A percentile compares a stretch with the other conserved stretches of the same genome.
Conservation (phyloP, 2,797 vertebrate genomes). For the Heterohyrax brucei region DNA sequence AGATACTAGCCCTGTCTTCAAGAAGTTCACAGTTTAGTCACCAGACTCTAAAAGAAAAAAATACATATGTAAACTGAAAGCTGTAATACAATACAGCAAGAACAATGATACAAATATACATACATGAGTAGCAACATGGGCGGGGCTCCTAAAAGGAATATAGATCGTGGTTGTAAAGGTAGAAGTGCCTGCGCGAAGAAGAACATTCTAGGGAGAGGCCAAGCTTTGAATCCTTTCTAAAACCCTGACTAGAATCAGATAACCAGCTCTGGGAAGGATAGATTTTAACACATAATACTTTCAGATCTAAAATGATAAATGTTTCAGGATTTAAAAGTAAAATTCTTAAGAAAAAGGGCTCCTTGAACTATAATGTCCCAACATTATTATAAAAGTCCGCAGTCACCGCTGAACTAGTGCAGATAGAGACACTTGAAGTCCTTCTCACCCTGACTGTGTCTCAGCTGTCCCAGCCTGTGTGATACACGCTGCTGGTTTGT, state of each 20-base stretch:
- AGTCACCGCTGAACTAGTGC: background rate
- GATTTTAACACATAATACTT: slow-evolving; percentile 58
- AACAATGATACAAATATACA: background rate
- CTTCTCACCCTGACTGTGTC: slow-evolving; percentile 34
- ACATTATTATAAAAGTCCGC: slow-evolving; percentile 9
- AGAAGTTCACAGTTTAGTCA: slow-evolving; percentile 50
- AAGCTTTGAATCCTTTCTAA: slow-evolving; percentile 65
- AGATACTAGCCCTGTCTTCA: background rate
- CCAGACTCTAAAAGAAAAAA: slow-evolving; percentile 51
- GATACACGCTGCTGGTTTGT: background rate
- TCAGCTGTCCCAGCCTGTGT: background rate
- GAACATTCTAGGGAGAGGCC: slow-evolving; percentile 34
- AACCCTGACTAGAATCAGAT: slow-evolving; percentile 64
- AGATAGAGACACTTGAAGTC: background rate
- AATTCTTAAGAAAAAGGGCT: slow-evolving; percentile 49
- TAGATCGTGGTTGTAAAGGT: background rate
- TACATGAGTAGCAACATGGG: background rate
- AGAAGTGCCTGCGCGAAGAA: background rate
- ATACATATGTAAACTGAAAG: slow-evolving; percentile 29
- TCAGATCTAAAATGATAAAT: slow-evolving; percentile 59
- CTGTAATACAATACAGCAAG: background rate
- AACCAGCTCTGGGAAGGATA: slow-evolving; percentile 48
- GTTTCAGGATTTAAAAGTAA: slow-evolving; percentile 60
- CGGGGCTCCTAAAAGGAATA: background rate
- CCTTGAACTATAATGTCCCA: background rate